phyloP scores from a whole-genome alignment of 2,888 invertebrate species.

The Venustoraphidia nigricollis region DNA sequence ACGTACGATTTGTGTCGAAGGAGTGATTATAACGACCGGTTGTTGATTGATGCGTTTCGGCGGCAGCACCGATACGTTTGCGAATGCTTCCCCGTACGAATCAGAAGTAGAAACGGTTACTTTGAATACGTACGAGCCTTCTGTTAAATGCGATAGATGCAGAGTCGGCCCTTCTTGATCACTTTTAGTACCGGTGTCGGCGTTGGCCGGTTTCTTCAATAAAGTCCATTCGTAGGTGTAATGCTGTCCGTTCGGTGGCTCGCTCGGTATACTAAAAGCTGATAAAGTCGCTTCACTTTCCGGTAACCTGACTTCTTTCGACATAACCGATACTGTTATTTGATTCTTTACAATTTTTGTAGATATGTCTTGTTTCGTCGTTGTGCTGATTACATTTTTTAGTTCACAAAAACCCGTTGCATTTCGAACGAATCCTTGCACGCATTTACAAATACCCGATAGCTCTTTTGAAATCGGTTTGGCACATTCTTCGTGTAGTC shows the following conservation, averaged over 20 bases:
- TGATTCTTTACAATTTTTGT: slow-evolving; percentile 41
- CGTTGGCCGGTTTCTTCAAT: slow-evolving; percentile 67
- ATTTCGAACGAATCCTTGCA: slow-evolving; percentile 41
- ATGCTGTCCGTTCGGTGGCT: slow-evolving; percentile 50
- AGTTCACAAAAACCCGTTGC: background rate
- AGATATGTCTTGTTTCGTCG: slow-evolving; percentile 23
- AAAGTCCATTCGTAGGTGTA: slow-evolving; percentile 85
- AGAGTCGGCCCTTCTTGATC: slow-evolving; percentile 73
- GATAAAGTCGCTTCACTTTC: slow-evolving; percentile 71
- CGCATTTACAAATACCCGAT: slow-evolving; percentile 58
- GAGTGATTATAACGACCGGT: slow-evolving; percentile 75
- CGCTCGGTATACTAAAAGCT: slow-evolving; percentile 66
- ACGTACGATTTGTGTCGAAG: slow-evolving; percentile 72
- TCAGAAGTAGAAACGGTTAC: slow-evolving; percentile 62
- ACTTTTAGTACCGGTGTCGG: slow-evolving; percentile 54
- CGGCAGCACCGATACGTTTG: slow-evolving; percentile 81
- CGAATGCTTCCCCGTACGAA: slow-evolving; percentile 65
- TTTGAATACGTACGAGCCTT: slow-evolving; percentile 72
- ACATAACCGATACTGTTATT: slow-evolving; percentile 56
- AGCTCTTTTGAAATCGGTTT: slow-evolving; percentile 35
- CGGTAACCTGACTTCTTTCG: slow-evolving; percentile 69
- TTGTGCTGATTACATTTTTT: slow-evolving; percentile 2
- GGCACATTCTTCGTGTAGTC: slow-evolving; percentile 54
- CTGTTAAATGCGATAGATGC: slow-evolving; percentile 66
- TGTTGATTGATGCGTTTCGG: slow-evolving; percentile 69